Conservation (phyloP, 2,888 invertebrate species). For the Heteromyza rotundicornis region DNA sequence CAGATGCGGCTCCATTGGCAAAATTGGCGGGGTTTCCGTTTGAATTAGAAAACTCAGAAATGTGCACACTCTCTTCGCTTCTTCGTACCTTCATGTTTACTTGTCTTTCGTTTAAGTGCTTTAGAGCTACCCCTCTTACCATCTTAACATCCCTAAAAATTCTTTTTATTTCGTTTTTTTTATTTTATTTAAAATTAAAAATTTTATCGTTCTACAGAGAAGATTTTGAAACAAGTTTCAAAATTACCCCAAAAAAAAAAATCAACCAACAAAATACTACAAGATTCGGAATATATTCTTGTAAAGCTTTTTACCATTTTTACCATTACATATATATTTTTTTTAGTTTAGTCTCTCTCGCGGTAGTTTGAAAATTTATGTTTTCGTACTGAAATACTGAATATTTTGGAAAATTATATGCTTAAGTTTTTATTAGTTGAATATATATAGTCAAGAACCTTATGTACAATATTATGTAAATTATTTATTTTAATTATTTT, state of each 20-base stretch:
- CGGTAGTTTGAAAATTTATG: neutral
- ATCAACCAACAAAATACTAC: neutral
- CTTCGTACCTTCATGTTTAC: constrained; percentile 14
- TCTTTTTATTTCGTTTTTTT: constrained; percentile 20
- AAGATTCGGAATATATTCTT: constrained; percentile 10
- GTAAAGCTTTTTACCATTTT: neutral
- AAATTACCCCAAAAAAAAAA: neutral
- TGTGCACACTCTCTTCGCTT: constrained; percentile 19
- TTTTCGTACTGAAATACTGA: constrained; percentile 12
- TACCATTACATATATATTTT: neutral
- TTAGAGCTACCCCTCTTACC: neutral
- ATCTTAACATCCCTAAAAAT: constrained; percentile 11
- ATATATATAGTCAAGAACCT: constrained; percentile 1
- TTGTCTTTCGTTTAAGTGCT: neutral
- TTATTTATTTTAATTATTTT: constrained; percentile 31
- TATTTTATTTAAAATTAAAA: constrained; percentile 12
- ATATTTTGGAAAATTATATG: constrained; percentile 7
- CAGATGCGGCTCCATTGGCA: constrained; percentile 50
- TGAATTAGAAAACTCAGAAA: neutral
- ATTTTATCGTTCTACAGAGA: constrained; percentile 7
- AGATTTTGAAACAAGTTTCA: constrained; percentile 9
- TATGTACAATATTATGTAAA: constrained; percentile 29
- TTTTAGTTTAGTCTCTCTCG: neutral
- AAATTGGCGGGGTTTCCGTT: neutral
- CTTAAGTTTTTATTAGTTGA: neutral